These are phyloP conservation scores for Rousettus leschenaultii DNA, from an alignment of 2,113 vertebrate genomes.

Conservation along the genomic window DNA sequence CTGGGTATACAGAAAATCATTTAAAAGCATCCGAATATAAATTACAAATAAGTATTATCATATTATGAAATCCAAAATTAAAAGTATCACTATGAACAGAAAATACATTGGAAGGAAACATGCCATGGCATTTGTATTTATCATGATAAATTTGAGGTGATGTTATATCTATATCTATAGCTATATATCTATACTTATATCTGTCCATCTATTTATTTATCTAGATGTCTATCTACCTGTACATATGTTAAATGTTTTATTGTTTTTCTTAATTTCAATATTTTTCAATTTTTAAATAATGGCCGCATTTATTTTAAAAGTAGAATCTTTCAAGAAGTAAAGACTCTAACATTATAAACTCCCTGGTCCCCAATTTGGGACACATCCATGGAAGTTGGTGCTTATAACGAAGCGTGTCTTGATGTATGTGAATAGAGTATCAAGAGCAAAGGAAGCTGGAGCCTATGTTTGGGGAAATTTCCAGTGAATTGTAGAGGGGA, in stretches of 20 bases:
- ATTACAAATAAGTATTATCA: background rate
- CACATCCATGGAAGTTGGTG: fast-evolving
- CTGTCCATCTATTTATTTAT: background rate
- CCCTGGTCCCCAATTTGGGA: background rate
- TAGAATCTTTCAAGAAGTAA: background rate
- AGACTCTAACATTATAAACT: background rate
- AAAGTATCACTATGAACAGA: background rate
- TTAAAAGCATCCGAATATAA: background rate
- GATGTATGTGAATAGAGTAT: background rate
- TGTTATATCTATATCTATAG: background rate
- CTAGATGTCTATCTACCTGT: background rate
- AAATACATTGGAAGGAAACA: background rate
- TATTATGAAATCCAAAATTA: background rate
- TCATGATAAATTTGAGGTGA: background rate
- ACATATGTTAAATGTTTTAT: background rate
- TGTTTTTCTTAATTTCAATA: background rate
- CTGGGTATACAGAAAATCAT: background rate
- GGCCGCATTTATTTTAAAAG: background rate
- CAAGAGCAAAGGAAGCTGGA: background rate
- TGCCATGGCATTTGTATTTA: background rate
- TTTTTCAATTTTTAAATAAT: background rate
- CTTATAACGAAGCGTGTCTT: background rate
- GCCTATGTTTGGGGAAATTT: background rate
- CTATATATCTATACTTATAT: background rate
- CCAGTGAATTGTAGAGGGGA: background rate